Conservation (phyloP, 2,888 invertebrate species). For the Cynaeus angustus region DNA sequence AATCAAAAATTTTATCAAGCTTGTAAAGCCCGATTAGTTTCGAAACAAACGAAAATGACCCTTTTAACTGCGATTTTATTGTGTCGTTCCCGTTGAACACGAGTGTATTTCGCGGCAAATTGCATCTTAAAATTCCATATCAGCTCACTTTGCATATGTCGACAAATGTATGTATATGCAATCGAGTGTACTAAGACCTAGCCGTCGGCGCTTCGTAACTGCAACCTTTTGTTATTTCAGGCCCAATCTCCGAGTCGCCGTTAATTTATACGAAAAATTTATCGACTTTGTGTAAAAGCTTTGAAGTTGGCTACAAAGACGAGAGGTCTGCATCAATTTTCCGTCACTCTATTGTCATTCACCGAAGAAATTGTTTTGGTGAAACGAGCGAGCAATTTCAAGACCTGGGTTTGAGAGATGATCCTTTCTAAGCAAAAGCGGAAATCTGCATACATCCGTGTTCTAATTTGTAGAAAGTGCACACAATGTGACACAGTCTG, state of each 20-base stretch:
- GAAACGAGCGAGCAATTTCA: constrained; percentile 29
- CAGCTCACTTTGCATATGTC: constrained; percentile 1
- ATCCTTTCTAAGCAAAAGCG: constrained; percentile 22
- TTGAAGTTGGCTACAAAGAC: constrained; percentile 25
- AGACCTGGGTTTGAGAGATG: constrained; percentile 13
- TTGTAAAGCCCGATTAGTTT: background rate
- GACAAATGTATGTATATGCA: constrained; percentile 2
- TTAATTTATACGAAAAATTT: constrained; percentile 25
- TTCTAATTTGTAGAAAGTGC: constrained; percentile 36
- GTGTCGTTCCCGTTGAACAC: background rate
- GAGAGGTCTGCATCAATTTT: constrained; percentile 28
- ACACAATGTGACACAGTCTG: constrained; percentile 44
- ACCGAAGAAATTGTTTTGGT: constrained; percentile 26
- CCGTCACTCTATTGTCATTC: constrained; percentile 30
- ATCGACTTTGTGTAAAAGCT: constrained; percentile 12
- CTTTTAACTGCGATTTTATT: constrained; percentile 5
- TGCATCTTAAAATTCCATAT: constrained; percentile 6
- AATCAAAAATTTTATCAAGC: background rate
- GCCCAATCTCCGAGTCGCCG: constrained; percentile 2
- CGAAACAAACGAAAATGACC: background rate
- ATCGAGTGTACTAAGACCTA: background rate
- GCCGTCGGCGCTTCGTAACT: constrained; percentile 6
- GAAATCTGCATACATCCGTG: constrained; percentile 42
- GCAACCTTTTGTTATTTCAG: constrained; percentile 8
- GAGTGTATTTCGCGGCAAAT: background rate